Evolutionary conservation across 2,797 vertebrate species (phyloP), one percentile per base, ranked within the genome.

Genomic region (Platyrinchus mystaceus): DNA sequence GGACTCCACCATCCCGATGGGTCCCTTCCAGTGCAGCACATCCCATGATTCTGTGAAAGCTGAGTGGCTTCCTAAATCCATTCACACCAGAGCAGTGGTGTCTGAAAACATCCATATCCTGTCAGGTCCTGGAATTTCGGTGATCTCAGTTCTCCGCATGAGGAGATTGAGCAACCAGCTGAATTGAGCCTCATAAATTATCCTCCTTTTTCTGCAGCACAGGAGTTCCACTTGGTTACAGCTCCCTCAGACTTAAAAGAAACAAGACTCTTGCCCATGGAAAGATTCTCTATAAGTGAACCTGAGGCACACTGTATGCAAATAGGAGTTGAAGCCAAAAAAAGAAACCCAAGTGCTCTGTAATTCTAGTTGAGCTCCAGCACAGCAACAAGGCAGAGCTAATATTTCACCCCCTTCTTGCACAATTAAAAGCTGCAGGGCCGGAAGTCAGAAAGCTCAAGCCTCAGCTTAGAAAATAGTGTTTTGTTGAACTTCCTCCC

Each of bases 401-500:
- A 5, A 41, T 15, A 66, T 19, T 44, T 85, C 92, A 92, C 64
- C 84, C 88, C 27, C 0, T 7, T 23, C 78, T 80, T 69, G 87
- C 84, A 91, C 79, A 62, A 63, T 6, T 34, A 12, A 36, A 74
- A 77, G 15, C 84, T 73, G 76, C 11, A 59, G 59, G 84, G 89
- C 76, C 66, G 91, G 95, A 97, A 93, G 47, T 84, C 82, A 86
- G 39, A 76, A 67, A 88, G 52, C 93, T 90, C 68, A 15, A 68
- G 77, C 68, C 63, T 2, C 8, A 79, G 37, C 10, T 64, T 46
- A 93, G 83, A 93, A 89, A 84, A 47, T 0, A 69, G 88, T 15
- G 82, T 85, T 95, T 92, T 93, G 83, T 78, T 93, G 77, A 94
- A 96, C 96, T 96, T 97, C 95, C 94, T 96, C 91, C 91, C 94